Conservation (phyloP, 1,140 invertebrate genomes). For the Bombus sylvicola region DNA sequence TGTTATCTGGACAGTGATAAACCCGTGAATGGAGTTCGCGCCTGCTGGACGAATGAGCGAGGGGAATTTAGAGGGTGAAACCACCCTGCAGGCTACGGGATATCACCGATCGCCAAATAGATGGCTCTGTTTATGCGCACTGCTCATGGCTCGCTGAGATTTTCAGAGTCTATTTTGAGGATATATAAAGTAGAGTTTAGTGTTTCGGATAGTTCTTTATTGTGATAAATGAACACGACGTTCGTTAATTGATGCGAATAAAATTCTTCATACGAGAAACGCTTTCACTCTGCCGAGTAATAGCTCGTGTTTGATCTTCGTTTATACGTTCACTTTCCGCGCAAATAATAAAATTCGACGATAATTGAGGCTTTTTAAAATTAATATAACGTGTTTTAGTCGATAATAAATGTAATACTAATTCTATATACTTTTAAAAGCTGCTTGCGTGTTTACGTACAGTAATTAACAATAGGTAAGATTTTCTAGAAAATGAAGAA, state of each 20-base stretch:
- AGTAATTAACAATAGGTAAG: no score
- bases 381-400: neutral
- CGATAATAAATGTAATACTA: neutral
- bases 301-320: no score
- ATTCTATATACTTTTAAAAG: neutral
- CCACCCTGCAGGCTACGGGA: constrained; percentile 47
- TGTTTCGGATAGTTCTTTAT: no score
- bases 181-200: no score
- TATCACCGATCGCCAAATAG: constrained; percentile 48
- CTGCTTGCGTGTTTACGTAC: no score
- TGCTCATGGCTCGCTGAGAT: constrained; percentile 31
- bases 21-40: constrained; percentile 81
- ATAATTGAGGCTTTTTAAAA: no score
- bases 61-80: constrained; percentile 72
- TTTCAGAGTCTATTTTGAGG: neutral
- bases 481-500: no score
- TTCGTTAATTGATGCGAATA: no score
- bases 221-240: no score
- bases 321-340: neutral
- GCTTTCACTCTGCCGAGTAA: no score
- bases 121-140: constrained; percentile 74
- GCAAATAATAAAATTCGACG: neutral
- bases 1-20: constrained; percentile 84
- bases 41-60: constrained; percentile 71
- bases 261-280: neutral